Evolutionary conservation across 1,140 invertebrate genomes (phyloP).

Genomic region (Lysiphlebus fabarum): DNA sequence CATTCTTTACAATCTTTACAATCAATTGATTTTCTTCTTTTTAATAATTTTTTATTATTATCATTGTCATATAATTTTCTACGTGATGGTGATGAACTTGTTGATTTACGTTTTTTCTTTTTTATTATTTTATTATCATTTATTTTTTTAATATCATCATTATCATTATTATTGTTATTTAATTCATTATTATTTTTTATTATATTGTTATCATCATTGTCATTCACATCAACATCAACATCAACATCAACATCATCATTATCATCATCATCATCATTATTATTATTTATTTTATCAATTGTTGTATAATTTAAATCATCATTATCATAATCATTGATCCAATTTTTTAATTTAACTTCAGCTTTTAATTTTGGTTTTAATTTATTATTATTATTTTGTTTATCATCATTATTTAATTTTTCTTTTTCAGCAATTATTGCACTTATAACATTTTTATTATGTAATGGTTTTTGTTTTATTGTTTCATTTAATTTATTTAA

Average conservation of each 20-base stretch:
- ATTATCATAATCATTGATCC: conserved; percentile 55
- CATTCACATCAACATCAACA: neutral
- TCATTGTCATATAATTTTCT: conserved; percentile 31
- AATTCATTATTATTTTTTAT: too few relatives aligned
- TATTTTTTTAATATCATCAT: conserved; percentile 11
- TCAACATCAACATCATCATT: too few relatives aligned
- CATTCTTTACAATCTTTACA: conserved; percentile 45
- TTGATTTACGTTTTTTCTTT: conserved; percentile 47
- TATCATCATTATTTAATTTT: conserved; percentile 44
- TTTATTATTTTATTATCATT: conserved; percentile 39
- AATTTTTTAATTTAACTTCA: conserved; percentile 63
- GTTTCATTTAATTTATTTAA: conserved; percentile 31
- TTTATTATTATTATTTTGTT: conserved; percentile 54
- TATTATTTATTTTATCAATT: conserved; percentile 19
- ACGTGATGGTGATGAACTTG: conserved; percentile 35
- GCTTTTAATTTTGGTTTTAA: conserved; percentile 68
- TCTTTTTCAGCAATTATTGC: conserved; percentile 50
- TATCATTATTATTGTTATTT: conserved; percentile 4
- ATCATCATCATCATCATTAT: neutral
- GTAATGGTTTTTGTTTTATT: conserved; percentile 45
- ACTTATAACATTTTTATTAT: conserved; percentile 50
- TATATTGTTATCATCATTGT: too few relatives aligned
- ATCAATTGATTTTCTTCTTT: conserved; percentile 35
- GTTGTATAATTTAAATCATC: conserved; percentile 31
- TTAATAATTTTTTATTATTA: conserved; percentile 35